Evolutionary conservation across 2,888 invertebrate species (phyloP).

Genomic region (Nomada lathburiana): DNA sequence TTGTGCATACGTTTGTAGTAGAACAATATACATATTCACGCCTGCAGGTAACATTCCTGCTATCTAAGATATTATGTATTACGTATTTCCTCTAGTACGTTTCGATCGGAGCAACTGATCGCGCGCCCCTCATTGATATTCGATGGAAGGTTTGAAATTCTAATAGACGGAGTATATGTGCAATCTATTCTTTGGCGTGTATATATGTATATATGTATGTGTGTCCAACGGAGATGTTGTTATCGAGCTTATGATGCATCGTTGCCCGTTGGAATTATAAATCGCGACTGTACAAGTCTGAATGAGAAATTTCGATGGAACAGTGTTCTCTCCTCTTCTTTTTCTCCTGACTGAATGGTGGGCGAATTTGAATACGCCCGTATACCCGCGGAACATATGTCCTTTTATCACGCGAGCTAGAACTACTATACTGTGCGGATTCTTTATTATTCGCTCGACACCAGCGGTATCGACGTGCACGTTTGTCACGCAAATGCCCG

Average conservation of each 20-base stretch:
- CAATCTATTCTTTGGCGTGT: too few species aligned
- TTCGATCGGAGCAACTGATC: background rate
- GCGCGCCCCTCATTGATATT: background rate
- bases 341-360: constrained; percentile 26
- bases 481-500: constrained; percentile 66
- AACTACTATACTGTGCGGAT: constrained; percentile 6
- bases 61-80: background rate
- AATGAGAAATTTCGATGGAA: constrained; percentile 12
- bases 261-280: constrained; percentile 2
- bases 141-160: background rate
- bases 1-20: too few species aligned
- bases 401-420: constrained; percentile 34
- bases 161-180: background rate
- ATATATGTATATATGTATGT: background rate
- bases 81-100: background rate
- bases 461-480: constrained; percentile 38
- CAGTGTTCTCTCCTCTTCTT: background rate
- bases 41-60: background rate
- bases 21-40: background rate
- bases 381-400: constrained; percentile 30
- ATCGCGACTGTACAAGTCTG: background rate
- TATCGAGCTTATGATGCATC: background rate
- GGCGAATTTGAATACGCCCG: constrained; percentile 34
- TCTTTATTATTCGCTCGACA: constrained; percentile 41
- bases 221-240: background rate